Base-by-base conservation (phyloP, 1,140 invertebrate species). In the Calliphora vicina region DNA sequence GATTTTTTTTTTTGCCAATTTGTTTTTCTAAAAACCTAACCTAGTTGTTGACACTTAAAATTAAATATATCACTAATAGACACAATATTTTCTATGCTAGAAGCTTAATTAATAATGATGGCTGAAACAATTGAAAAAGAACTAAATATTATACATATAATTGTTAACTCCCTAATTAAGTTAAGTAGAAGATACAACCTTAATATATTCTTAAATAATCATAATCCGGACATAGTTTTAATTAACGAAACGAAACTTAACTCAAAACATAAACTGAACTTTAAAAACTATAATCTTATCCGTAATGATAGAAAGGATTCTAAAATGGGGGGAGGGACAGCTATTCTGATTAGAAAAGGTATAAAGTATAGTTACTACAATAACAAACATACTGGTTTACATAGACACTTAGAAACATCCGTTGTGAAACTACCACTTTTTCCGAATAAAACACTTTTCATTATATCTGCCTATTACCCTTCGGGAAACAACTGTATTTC, bases 101-200 rank as follows among this genome's bases (percentile, higher is more conserved):
- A 80, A n/a, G n/a, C n/a, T 42, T 29, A 42, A 80, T 29, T 61
- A 26, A 6, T n/a, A 23, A 35, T 15, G 9, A 26, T 10, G 80
- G 29, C 27, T 67, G 17, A 2, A 12, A 67, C 15, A 20, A 12
- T 67, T 1, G 20, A 1, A 23, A 29, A 90, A 85, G 78, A 85
- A 80, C 50, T 74, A 13, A 74, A 67, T n/a, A 67, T 67, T n/a
- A 67, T 67, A 4, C 13, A 67, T 5, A 67, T 67, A n/a, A 80
- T 50, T 26, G 25, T 80, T 20, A 80, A 80, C 25, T 80, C 78
- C 35, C 8, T 80, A 43, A 57, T n/a, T n/a, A n/a, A n/a, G n/a
- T n/a, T n/a, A n/a, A n/a, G n/a, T n/a, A n/a, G n/a, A n/a, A n/a
- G n/a, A 80, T 20, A 43, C n/a, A 29, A 80, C n/a, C n/a, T 80